Conservation (phyloP, 2,888 invertebrate genomes). For the Phyllotreta cruciferae region DNA sequence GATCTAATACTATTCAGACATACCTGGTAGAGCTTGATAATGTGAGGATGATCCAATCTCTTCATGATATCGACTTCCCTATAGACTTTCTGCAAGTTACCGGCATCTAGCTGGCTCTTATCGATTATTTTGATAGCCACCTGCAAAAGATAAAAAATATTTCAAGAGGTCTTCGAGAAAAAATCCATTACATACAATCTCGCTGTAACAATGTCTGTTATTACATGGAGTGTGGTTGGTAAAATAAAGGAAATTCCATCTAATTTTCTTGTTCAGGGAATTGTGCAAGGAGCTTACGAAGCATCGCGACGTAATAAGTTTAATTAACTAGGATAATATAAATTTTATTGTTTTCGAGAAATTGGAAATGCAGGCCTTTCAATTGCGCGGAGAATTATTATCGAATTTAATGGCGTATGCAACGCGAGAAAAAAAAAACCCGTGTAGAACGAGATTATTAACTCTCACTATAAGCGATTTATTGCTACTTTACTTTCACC, state of each 20-base stretch:
- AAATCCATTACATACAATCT: slow-evolving; percentile 1
- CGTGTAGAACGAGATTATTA: too few relatives aligned
- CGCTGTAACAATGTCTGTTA: neutral
- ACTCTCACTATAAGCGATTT: too few relatives aligned
- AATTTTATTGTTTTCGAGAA: too few relatives aligned
- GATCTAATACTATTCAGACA: too few relatives aligned
- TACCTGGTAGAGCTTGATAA: slow-evolving; percentile 96
- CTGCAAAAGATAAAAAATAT: slow-evolving; percentile 64
- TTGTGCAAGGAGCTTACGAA: slow-evolving; percentile 1
- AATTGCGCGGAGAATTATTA: too few relatives aligned
- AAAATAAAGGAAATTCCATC: neutral
- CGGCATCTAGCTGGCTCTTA: slow-evolving; percentile 88
- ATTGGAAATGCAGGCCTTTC: too few relatives aligned
- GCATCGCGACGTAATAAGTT: neutral
- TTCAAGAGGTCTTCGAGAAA: neutral
- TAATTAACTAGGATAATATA: neutral
- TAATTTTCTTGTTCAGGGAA: slow-evolving; percentile 5
- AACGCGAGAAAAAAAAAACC: too few relatives aligned
- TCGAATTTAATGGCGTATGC: too few relatives aligned
- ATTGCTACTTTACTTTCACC: too few relatives aligned
- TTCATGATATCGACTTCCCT: slow-evolving; percentile 98
- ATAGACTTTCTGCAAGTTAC: slow-evolving; percentile 93
- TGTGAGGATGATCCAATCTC: slow-evolving; percentile 95
- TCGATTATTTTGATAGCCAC: slow-evolving; percentile 97
- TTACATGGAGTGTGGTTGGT: neutral